Conservation (phyloP, 2,888 invertebrate genomes). For the Hedya salicella region DNA sequence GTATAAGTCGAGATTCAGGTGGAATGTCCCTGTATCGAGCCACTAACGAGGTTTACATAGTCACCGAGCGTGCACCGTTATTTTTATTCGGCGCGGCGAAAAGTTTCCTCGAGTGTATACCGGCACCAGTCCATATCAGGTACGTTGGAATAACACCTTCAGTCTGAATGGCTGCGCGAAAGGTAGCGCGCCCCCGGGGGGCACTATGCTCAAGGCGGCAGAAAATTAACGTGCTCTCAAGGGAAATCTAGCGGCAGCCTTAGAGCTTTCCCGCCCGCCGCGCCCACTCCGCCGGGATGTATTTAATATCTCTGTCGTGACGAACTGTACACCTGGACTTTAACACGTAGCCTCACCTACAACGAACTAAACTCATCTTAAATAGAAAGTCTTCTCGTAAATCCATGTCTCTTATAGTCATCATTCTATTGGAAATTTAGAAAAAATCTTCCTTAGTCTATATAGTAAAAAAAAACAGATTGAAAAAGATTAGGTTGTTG, state of each 20-base stretch:
- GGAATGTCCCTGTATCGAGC: too few species aligned
- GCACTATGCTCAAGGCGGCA: conserved; percentile 91
- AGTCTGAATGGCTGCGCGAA: conserved; percentile 82
- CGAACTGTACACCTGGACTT: conserved; percentile 48
- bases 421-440: too few species aligned
- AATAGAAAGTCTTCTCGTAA: too few species aligned
- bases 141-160: conserved; percentile 83
- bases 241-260: conserved; percentile 87
- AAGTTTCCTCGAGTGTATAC: conserved; percentile 75
- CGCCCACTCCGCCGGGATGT: conserved; percentile 75
- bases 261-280: conserved; percentile 70
- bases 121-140: conserved; percentile 70
- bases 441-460: too few species aligned
- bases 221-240: conserved; percentile 89
- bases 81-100: conserved; percentile 62
- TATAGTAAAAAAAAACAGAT: too few species aligned
- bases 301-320: conserved; percentile 75
- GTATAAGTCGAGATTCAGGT: too few species aligned
- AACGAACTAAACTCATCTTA: conserved; percentile 33
- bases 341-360: conserved; percentile 35
- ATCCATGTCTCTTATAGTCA: too few species aligned
- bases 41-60: too few species aligned
- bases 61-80: too few species aligned
- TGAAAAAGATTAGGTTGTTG: too few species aligned
- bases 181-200: conserved; percentile 86